Base-by-base conservation (phyloP, 1,140 invertebrate genomes). In the Drosophila persimilis region DNA sequence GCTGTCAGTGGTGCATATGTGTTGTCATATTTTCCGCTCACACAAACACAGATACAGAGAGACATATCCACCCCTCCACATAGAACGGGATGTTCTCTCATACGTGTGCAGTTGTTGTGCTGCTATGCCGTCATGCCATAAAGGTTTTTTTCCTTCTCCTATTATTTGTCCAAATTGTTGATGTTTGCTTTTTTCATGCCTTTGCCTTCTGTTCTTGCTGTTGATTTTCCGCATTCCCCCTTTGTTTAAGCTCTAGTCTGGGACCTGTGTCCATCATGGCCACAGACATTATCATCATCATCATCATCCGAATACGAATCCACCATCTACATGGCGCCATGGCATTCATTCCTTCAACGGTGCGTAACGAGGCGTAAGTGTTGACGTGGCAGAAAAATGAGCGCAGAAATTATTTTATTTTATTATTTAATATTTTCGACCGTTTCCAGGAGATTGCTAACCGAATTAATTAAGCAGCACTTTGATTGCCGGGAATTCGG, bases 321-420 rank as follows among this genome's bases (percentile, higher is more conserved):
- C 29, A 46, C 26, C 3, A 57, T 20, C 45, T 31, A n/a, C 39
- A 43, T 61, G 62, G 56, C 71, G 29, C 56, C 69, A 39, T 51
- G 39, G 41, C 31, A 39, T 53, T 20, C 24, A 52, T 48, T 64
- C 50, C 60, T 52, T 67, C 70, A 66, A 64, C 61, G 74, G 73
- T 81, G 74, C 77, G 85, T 85, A 89, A 79, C 85, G 80, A 86
- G 75, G 59, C 85, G 70, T 73, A 89, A 89, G 86, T 89, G 86
- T 89, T 89, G 86, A 89, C 86, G 78, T 71, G 77, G 85, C 86
- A 89, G 53, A 89, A 89, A 89, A 81, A 73, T 79, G 58, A 13
- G 13, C 70, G 13, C 70, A 64, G 69, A 80, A 80, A 89, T 89
- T 78, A 80, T 89, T 89, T 89, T 73, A 65, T 89, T 81, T 54